Conservation (phyloP, 2,888 invertebrate genomes). For the Odontocerum albicorne region DNA sequence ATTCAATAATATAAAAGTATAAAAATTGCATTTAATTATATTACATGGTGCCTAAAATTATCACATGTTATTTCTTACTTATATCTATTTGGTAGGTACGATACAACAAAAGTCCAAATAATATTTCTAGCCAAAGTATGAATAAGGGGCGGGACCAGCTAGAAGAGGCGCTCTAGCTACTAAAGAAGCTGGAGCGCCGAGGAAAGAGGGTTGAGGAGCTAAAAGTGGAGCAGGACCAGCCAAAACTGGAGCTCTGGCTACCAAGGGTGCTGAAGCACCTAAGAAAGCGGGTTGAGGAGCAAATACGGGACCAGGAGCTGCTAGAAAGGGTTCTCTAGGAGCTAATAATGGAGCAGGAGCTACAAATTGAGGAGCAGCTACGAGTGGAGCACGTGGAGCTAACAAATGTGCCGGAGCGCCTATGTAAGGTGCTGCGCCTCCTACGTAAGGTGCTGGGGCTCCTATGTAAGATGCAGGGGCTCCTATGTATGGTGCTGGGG, state of each 20-base stretch:
- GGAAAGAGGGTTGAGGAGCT: slow-evolving; percentile 5
- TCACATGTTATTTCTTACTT: no score
- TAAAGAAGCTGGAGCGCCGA: slow-evolving; percentile 7
- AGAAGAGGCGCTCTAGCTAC: slow-evolving; percentile 12
- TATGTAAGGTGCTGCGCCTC: slow-evolving; percentile 7
- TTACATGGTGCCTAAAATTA: no score
- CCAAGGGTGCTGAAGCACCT: slow-evolving; percentile 1
- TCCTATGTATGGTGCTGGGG: slow-evolving; percentile 8
- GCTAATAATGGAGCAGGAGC: slow-evolving; percentile 23
- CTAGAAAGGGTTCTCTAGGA: slow-evolving; percentile 11
- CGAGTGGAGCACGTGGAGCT: slow-evolving; percentile 3
- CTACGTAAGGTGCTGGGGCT: slow-evolving; percentile 17
- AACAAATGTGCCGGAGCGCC: slow-evolving; percentile 11
- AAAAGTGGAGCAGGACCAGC: slow-evolving; percentile 15
- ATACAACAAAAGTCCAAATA: no score
- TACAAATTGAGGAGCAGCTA: neutral
- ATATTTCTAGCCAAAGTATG: slow-evolving; percentile 9
- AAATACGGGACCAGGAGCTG: slow-evolving; percentile 10
- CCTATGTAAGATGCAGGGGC: slow-evolving; percentile 17
- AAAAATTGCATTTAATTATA: no score
- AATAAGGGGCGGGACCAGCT: slow-evolving; percentile 16
- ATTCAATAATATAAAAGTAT: no score
- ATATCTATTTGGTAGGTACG: no score
- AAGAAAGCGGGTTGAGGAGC: slow-evolving; percentile 2
- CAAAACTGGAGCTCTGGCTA: slow-evolving; percentile 1